Conservation (phyloP, 2,888 invertebrate genomes). For the Conchocele bisecta region DNA sequence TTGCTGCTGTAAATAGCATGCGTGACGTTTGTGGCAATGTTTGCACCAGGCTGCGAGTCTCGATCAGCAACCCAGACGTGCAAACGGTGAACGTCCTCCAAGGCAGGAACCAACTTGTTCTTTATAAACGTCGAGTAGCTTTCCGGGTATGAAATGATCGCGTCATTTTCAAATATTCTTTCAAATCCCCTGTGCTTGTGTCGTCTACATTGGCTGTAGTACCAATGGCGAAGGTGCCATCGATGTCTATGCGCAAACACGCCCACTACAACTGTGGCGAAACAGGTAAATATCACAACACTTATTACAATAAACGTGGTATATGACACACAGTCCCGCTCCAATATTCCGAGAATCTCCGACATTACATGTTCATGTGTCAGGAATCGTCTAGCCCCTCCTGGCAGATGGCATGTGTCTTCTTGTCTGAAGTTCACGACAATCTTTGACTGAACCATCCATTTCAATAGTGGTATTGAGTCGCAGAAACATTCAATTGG, state of each 20-base stretch:
- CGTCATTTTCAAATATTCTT: conserved; percentile 48
- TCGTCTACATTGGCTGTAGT: conserved; percentile 33
- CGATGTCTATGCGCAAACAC: conserved; percentile 34
- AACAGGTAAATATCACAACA: conserved; percentile 1
- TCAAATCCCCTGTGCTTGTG: conserved; percentile 37
- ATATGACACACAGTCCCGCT: conserved; percentile 8
- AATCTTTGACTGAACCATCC: conserved; percentile 29
- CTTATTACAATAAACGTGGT: not conserved
- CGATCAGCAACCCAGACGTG: conserved; percentile 48
- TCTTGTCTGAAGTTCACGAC: not conserved
- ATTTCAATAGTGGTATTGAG: conserved; percentile 34
- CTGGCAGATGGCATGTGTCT: not conserved
- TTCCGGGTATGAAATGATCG: too few relatives aligned
- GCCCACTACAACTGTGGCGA: not conserved
- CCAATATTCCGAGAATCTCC: not conserved
- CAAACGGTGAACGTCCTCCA: conserved; percentile 38
- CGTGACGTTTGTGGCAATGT: conserved; percentile 47
- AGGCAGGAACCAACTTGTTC: conserved; percentile 33
- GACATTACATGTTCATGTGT: not conserved
- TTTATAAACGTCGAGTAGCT: too few relatives aligned
- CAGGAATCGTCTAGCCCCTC: not conserved
- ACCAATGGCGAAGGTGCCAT: conserved; percentile 52
- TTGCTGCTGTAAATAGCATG: conserved; percentile 49
- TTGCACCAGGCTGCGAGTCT: conserved; percentile 44
- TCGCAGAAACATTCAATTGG: conserved; percentile 44